Percentiles rank a stretch among this genome's conserved stretches.
Evolutionary conservation across 1,140 invertebrate species (phyloP).

Genomic region (Thaumatotibia leucotreta): DNA sequence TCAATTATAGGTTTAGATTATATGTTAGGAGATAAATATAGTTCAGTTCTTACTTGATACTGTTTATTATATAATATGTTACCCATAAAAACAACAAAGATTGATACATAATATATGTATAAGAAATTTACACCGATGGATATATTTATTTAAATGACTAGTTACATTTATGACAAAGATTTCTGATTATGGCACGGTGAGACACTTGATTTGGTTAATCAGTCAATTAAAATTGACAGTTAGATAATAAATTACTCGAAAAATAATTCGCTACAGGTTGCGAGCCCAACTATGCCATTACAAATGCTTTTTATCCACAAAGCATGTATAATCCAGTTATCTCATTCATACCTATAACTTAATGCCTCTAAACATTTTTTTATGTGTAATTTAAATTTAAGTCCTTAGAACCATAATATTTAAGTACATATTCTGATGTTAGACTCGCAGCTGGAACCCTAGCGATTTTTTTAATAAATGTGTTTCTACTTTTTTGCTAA

Average conservation of each 20-base stretch:
- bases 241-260: conserved; percentile 28
- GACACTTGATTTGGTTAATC: conserved; percentile 14
- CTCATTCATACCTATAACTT: background rate
- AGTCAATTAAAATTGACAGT: conserved; percentile 30
- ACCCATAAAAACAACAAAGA: conserved; percentile 17
- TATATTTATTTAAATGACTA: conserved; percentile 7
- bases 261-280: conserved; percentile 25
- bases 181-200: conserved; percentile 26
- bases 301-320: no score
- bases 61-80: conserved; percentile 30
- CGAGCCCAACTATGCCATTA: background rate
- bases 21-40: background rate
- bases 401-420: background rate
- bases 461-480: background rate
- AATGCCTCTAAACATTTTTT: background rate
- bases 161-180: background rate
- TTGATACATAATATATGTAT: background rate
- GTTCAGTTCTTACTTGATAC: conserved; percentile 20
- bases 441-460: background rate
- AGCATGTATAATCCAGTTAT: no score
- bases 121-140: conserved; percentile 3
- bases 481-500: conserved; percentile 5
- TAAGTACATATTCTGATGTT: background rate
- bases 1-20: no score
- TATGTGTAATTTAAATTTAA: background rate